Conservation (phyloP, 2,113 vertebrate genomes). For the Empidonax alnorum region DNA sequence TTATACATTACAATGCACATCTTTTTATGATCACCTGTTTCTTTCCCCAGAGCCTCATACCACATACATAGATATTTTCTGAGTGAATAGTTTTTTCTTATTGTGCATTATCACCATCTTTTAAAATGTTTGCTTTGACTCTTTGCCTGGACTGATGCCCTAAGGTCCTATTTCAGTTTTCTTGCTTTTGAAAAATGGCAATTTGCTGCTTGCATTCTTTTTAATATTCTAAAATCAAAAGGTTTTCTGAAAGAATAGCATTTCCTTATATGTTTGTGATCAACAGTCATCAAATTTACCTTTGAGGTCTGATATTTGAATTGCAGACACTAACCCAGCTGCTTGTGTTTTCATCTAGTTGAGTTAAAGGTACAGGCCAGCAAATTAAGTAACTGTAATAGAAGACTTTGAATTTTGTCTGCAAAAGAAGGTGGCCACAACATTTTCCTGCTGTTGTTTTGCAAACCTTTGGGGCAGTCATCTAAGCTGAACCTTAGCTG, state of each 20-base stretch:
- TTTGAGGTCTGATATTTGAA: background rate
- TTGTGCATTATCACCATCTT: background rate
- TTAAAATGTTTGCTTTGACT: background rate
- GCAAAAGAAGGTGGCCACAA: background rate
- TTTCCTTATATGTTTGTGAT: background rate
- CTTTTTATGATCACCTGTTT: background rate
- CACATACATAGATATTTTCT: background rate
- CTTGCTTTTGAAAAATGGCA: background rate
- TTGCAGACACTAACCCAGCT: background rate
- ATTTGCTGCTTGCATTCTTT: background rate
- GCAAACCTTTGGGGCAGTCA: background rate
- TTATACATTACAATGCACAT: background rate
- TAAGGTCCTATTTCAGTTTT: background rate
- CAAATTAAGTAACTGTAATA: background rate
- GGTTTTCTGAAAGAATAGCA: background rate
- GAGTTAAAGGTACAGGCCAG: background rate
- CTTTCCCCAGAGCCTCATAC: background rate
- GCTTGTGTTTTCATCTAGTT: background rate
- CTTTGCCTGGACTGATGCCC: background rate
- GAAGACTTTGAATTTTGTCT: background rate
- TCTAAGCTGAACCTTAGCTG: background rate
- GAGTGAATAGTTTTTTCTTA: background rate
- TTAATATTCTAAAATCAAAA: background rate
- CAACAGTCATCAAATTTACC: background rate
- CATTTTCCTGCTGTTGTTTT: background rate